These are phyloP conservation scores for Episyrphus balteatus DNA, from an alignment of 1,140 invertebrate genomes.

Conservation along the genomic window DNA sequence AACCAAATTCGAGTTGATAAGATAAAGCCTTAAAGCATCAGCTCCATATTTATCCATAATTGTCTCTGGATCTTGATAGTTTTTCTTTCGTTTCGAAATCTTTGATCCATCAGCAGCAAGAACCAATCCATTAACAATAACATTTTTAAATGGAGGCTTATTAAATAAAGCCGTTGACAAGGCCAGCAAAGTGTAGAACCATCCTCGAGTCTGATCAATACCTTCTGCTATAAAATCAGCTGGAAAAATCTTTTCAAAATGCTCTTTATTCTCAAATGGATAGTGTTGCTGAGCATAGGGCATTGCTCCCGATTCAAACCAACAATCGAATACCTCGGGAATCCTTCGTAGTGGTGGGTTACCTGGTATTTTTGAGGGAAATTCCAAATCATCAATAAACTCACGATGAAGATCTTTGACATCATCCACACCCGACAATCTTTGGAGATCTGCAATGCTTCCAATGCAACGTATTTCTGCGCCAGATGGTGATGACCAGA, in stretches of 20 bases:
- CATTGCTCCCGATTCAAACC: conserved; percentile 99
- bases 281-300: conserved; percentile 92
- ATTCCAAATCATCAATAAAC: conserved; percentile 79
- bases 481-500: conserved; percentile 80
- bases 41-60: conserved; percentile 87
- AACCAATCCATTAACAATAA: conserved; percentile 88
- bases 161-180: conserved; percentile 87
- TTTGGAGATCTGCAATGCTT: conserved; percentile 77
- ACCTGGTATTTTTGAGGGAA: conserved; percentile 72
- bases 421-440: conserved; percentile 59
- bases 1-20: conserved; percentile 95
- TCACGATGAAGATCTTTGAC: conserved; percentile 88
- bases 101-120: conserved; percentile 91
- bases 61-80: conserved; percentile 89
- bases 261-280: conserved; percentile 79
- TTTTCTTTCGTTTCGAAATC: conserved; percentile 97
- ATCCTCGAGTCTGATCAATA: conserved; percentile 94
- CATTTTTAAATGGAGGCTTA: conserved; percentile 91
- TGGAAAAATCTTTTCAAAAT: conserved; percentile 85
- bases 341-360: conserved; percentile 68
- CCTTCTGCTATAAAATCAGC: conserved; percentile 98
- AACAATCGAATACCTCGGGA: conserved; percentile 95
- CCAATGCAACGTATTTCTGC: conserved; percentile 88
- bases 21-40: conserved; percentile 85
- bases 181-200: conserved; percentile 94